Evolutionary conservation across 2,797 vertebrate genomes (phyloP).

Genomic region (Oreonectes daqikongensis): DNA sequence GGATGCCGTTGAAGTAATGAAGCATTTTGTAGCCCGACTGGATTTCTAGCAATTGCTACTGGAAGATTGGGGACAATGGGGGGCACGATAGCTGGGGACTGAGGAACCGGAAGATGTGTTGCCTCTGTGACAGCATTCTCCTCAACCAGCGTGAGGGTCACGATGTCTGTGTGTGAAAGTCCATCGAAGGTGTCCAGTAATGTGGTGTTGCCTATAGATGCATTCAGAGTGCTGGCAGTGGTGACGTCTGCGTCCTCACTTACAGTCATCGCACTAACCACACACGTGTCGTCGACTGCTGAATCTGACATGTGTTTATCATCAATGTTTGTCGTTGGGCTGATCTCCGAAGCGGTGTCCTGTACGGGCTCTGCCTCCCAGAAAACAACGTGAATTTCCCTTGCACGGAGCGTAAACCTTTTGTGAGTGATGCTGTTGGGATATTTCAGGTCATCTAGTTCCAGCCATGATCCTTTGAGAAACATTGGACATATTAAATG

Average conservation of each 20-base stretch:
- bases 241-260: constrained; percentile 22
- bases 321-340: neutral
- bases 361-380: constrained; percentile 78
- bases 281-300: constrained; percentile 36
- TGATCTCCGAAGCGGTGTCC: neutral
- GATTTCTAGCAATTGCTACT: constrained; percentile 23
- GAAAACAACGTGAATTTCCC: constrained; percentile 86
- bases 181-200: constrained; percentile 73
- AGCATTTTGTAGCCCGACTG: constrained; percentile 15
- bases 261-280: constrained; percentile 56
- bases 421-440: constrained; percentile 68
- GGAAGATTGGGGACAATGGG: neutral
- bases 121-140: constrained; percentile 59
- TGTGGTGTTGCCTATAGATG: constrained; percentile 66
- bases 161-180: constrained; percentile 70
- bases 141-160: constrained; percentile 80
- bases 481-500: too few species aligned
- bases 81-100: neutral
- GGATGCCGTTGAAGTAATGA: constrained; percentile 65
- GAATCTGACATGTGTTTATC: constrained; percentile 37
- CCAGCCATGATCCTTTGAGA: constrained; percentile 85
- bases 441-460: constrained; percentile 89
- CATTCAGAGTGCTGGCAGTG: constrained; percentile 46
- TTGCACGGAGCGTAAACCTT: constrained; percentile 76
- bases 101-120: constrained; percentile 22